These are phyloP conservation scores for Leptinotarsa defecta DNA, from an alignment of 1,140 invertebrate species.

Conservation along the genomic window DNA sequence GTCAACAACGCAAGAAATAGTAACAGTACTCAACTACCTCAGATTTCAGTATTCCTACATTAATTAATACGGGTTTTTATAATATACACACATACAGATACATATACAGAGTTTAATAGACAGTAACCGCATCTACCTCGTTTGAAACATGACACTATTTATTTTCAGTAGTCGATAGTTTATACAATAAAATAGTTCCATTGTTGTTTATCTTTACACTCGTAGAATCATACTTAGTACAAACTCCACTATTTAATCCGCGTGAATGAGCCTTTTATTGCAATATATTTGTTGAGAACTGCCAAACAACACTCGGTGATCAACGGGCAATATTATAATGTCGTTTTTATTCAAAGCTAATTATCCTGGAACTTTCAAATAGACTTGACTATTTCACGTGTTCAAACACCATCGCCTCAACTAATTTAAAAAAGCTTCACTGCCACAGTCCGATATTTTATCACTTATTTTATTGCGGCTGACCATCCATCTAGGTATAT, in stretches of 20 bases:
- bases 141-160: slow-evolving; percentile 31
- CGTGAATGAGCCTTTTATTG: background rate
- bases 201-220: slow-evolving; percentile 18
- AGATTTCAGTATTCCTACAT: slow-evolving; percentile 25
- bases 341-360: too few species aligned
- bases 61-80: slow-evolving; percentile 25
- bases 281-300: background rate
- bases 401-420: too few species aligned
- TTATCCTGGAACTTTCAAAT: too few species aligned
- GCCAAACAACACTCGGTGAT: too few species aligned
- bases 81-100: slow-evolving; percentile 3
- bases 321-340: too few species aligned
- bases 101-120: slow-evolving; percentile 4
- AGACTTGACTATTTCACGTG: too few species aligned
- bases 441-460: too few species aligned
- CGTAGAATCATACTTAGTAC: slow-evolving; percentile 1
- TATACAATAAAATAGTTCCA: slow-evolving; percentile 10
- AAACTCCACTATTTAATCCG: background rate
- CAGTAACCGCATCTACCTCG: slow-evolving; percentile 28
- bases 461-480: too few species aligned
- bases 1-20: slow-evolving; percentile 24
- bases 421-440: too few species aligned
- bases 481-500: too few species aligned
- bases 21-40: slow-evolving; percentile 24
- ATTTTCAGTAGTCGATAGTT: slow-evolving; percentile 25